Conservation (phyloP, 2,113 vertebrate species). For the Ctenomys sociabilis region DNA sequence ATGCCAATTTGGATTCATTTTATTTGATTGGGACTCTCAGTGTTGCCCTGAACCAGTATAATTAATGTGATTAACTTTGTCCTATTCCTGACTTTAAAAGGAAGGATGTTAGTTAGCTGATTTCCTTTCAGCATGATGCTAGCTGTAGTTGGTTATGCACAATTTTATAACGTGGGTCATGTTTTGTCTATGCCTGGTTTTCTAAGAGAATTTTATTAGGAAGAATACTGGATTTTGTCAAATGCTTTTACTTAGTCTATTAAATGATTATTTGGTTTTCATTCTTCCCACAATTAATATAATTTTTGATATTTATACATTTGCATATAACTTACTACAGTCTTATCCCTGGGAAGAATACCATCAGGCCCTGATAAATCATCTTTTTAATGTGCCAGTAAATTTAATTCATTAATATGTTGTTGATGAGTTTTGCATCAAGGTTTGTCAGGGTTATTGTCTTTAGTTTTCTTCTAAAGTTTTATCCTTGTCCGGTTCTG, state of each 20-base stretch:
- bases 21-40: background rate
- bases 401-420: background rate
- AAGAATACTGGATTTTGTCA: background rate
- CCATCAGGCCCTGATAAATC: no score
- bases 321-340: background rate
- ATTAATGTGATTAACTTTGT: background rate
- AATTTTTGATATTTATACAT: background rate
- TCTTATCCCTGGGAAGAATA: background rate
- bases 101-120: background rate
- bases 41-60: background rate
- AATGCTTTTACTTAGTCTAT: background rate
- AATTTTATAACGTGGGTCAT: background rate
- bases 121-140: background rate
- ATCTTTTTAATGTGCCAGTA: background rate
- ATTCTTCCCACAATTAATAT: background rate
- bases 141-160: background rate
- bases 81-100: background rate
- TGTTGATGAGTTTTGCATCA: background rate
- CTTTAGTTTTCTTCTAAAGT: background rate
- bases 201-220: background rate
- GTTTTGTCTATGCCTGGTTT: background rate
- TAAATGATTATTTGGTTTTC: background rate
- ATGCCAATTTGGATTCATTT: background rate
- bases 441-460: background rate
- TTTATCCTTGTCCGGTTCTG: background rate